phyloP scores from a whole-genome alignment of 2,113 vertebrate genomes.

The Xenus cinereus region DNA sequence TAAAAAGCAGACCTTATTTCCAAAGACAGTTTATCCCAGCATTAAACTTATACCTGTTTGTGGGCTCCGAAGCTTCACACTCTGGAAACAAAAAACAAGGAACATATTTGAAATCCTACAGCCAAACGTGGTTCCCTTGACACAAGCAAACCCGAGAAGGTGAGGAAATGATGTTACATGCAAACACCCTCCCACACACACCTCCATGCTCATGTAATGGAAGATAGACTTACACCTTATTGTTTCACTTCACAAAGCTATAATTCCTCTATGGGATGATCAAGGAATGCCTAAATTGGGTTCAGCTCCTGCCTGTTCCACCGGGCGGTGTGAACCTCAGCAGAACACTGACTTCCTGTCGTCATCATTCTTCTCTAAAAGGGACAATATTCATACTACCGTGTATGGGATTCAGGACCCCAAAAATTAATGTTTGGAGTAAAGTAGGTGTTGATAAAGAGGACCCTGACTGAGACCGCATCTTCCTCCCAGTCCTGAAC shows the following conservation, averaged over 20 bases:
- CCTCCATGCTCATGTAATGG: neutral
- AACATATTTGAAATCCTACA: slow-evolving; percentile 15
- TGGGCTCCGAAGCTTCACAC: slow-evolving; percentile 63
- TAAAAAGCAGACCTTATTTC: neutral
- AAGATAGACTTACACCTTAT: neutral
- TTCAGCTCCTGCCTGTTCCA: neutral
- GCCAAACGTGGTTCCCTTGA: neutral
- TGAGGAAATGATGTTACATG: neutral
- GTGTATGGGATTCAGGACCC: neutral
- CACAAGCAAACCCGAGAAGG: neutral
- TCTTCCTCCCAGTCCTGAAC: neutral
- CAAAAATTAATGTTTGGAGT: neutral
- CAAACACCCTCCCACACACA: neutral
- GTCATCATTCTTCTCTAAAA: neutral
- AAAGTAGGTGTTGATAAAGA: neutral
- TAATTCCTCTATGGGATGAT: neutral
- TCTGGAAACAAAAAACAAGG: slow-evolving; percentile 67
- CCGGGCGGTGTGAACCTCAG: neutral
- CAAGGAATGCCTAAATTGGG: neutral
- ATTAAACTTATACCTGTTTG: slow-evolving; percentile 65
- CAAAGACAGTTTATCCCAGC: neutral
- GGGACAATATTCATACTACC: neutral
- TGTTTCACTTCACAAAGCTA: neutral
- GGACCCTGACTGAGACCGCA: neutral
- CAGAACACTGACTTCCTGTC: too few relatives aligned